Evolutionary conservation across 1,140 invertebrate species (phyloP), one percentile per base, ranked within the genome.

Genomic region (Muscidifurax raptorellus): DNA sequence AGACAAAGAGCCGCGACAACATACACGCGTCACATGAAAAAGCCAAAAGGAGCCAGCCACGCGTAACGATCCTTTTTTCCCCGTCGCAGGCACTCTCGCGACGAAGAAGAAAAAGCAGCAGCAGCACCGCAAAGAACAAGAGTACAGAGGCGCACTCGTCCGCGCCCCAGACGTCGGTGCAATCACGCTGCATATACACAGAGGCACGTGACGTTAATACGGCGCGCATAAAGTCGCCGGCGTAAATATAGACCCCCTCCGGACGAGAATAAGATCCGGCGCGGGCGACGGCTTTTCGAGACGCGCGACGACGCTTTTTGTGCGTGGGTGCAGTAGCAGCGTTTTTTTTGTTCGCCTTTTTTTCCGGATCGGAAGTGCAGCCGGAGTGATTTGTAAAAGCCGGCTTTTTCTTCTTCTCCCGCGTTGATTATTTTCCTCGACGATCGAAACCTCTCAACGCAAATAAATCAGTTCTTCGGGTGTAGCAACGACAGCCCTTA

Each of bases 211-310:
- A 72, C 67, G 40, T 27, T 80, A 80, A 80, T 80, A 40, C 79
- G 27, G 13, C 47, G 18, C 13, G 27, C 66, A 80, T 80, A 80
- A 78, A 80, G 36, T 71, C 67, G n/a, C 27, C 67, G 44, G 66
- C 40, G 79, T 80, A 80, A 80, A 81, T 81, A 81, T 81, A 81
- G 80, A 81, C 47, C 15, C 25, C 59, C 59, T 64, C 15, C 32
- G 40, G 5, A 71, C 40, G 40, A 71, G 67, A 80, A 71, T 71
- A 52, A 80, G 79, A 52, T 22, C 47, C 47, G 47, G 47, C 18
- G 47, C 13, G 13, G 13, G 47, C 47, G 18, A 52, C 47, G 5
- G 15, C 15, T 15, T 52, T 52, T 52, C 13, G 47, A 52, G 47
- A 52, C 7, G 7, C 36, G 9, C 36, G 36, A 40, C 36, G 36